Evolutionary conservation across 2,113 vertebrate genomes (phyloP), one percentile per base, ranked within the genome.

Genomic region (Brachyhypopomus occidentalis): DNA sequence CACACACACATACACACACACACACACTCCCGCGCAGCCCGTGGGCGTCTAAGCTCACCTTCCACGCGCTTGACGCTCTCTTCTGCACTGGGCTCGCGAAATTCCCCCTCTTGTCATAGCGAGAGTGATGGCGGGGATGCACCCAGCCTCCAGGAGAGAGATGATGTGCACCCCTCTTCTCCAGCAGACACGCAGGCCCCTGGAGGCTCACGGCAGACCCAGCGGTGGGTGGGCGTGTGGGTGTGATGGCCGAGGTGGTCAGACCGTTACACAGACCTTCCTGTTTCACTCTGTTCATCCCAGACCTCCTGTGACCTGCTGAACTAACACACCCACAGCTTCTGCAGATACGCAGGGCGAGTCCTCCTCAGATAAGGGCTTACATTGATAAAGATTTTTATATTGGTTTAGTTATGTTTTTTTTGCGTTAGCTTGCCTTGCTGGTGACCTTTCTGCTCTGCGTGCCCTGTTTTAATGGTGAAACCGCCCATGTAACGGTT

Each of bases 81-180:
- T 83, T 81, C 58, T 74, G 38, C n/a, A 22, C n/a, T 23, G 27
- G 27, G 38, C 36, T 22, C 17, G 66, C 22, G 67, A 30, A 88
- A 87, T 84, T 87, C 63, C 87, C 85, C 87, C 59, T 41, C 36
- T 25, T 38, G 30, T 88, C 86, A 88, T 87, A 72, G 71, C 79
- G 78, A 88, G 84, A 88, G 63, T 72, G 76, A 81, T 14, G 22
- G 56, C 63, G 78, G 85, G 82, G 78, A 83, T n/a, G 69, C 67
- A 72, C 86, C 84, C 78, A 84, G 79, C 77, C 79, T 64, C 27
- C n/a, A 19, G 23, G 3, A 75, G 79, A 67, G 72, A 64, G 52
- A 74, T 48, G 30, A 59, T 6, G 41, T 11, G 9, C 41, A 30
- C 30, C 30, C 30, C 30, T 3, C 30, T 30, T 30, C 30, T 30